Evolutionary conservation across 2,797 vertebrate genomes (phyloP).

Genomic region (Urocyon cinereoargenteus): DNA sequence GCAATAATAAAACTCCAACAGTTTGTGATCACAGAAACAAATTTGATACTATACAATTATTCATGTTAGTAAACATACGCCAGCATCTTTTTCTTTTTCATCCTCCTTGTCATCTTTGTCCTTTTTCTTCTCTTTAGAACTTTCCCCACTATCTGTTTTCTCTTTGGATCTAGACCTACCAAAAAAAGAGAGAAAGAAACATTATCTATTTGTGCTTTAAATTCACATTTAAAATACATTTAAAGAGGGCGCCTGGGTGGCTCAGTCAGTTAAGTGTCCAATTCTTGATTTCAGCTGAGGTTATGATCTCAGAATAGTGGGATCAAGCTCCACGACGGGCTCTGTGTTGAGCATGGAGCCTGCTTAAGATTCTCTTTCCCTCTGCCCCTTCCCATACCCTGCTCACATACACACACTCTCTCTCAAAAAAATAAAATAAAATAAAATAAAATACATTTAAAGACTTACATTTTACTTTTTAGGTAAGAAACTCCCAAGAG

Average conservation of each 20-base stretch:
- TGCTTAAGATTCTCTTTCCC: neutral
- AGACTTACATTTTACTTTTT: neutral
- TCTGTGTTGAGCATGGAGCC: neutral
- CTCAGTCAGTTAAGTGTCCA: neutral
- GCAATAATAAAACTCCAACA: neutral
- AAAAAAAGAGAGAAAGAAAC: neutral
- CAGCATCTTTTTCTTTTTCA: constrained; percentile 96
- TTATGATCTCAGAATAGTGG: neutral
- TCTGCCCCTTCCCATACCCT: neutral
- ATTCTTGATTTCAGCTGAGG: neutral
- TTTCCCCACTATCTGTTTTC: constrained; percentile 92
- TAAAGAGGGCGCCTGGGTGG: neutral
- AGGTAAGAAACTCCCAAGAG: constrained; percentile 25
- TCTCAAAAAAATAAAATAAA: neutral
- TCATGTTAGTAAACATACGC: constrained; percentile 84
- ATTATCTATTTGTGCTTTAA: neutral
- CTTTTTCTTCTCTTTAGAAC: constrained; percentile 96
- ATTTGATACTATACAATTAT: neutral
- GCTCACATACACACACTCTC: neutral
- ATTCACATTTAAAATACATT: constrained; percentile 18
- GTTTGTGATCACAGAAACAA: neutral
- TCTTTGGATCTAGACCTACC: constrained; percentile 94
- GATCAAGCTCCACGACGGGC: neutral
- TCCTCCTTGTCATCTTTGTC: constrained; percentile 98
- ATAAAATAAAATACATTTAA: neutral